Evolutionary conservation across 2,888 invertebrate species (phyloP).

Genomic region (Sminthurides aquaticus): DNA sequence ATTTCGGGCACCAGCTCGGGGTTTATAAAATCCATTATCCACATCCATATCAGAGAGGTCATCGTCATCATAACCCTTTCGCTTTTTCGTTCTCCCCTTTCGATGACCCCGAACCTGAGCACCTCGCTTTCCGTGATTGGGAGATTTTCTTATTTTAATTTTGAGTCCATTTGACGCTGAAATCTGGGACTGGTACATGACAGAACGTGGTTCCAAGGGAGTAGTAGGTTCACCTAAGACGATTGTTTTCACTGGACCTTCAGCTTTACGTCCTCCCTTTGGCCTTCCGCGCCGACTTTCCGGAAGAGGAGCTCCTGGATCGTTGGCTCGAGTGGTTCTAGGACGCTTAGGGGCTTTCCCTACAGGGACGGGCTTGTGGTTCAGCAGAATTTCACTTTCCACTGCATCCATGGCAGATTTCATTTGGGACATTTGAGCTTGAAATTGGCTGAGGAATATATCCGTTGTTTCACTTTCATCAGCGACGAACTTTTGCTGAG

Average conservation of each 20-base stretch:
- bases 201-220: conserved; percentile 19
- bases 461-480: conserved; percentile 32
- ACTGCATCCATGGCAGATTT: conserved; percentile 42
- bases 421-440: conserved; percentile 43
- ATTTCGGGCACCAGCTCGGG: neutral
- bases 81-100: conserved; percentile 39
- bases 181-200: conserved; percentile 57
- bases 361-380: conserved; percentile 2
- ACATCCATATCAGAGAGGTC: conserved; percentile 36
- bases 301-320: neutral
- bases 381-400: conserved; percentile 29
- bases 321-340: neutral
- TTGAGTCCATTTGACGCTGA: conserved; percentile 61
- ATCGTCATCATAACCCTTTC: conserved; percentile 40
- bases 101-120: conserved; percentile 23
- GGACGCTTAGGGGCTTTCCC: neutral
- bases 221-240: neutral
- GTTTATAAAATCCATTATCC: conserved; percentile 15
- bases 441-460: conserved; percentile 39
- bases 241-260: neutral
- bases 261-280: neutral
- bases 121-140: conserved; percentile 34
- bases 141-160: conserved; percentile 61
- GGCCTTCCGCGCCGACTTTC: neutral
- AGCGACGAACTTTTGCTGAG: neutral